Evolutionary conservation across 2,113 vertebrate species (phyloP).

Genomic region (Tachysurus vachellii): DNA sequence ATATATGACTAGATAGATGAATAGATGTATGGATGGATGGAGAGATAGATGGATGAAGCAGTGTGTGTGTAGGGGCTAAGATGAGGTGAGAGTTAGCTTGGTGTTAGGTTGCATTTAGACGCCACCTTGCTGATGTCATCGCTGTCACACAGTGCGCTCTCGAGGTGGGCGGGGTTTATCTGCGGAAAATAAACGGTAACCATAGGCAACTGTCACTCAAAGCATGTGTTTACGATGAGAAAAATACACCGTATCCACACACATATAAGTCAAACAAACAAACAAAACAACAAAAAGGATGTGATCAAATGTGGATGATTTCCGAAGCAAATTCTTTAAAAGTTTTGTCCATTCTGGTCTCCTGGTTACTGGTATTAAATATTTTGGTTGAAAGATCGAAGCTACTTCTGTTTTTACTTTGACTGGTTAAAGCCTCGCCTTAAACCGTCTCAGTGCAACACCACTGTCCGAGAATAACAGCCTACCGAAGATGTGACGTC

Average conservation of each 20-base stretch:
- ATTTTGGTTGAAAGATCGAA: neutral
- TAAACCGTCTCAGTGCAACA: neutral
- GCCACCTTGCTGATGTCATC: constrained; percentile 89
- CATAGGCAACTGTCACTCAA: constrained; percentile 75
- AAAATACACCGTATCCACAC: neutral
- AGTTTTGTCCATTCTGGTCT: neutral
- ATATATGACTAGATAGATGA: constrained; percentile 53
- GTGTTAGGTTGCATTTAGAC: constrained; percentile 48
- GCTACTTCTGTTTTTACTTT: neutral
- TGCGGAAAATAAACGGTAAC: constrained; percentile 86
- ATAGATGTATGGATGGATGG: constrained; percentile 68
- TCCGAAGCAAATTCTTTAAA: neutral
- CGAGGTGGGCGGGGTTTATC: constrained; percentile 76
- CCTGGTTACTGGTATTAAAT: neutral
- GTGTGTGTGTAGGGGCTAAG: constrained; percentile 40
- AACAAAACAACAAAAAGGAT: neutral
- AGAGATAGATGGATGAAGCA: constrained; percentile 68
- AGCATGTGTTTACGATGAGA: neutral
- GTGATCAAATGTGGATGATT: neutral
- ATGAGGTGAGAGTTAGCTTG: constrained; percentile 59
- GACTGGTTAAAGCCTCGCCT: neutral
- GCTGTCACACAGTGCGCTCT: constrained; percentile 79
- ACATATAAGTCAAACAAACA: constrained; percentile 2
- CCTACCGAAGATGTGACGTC: neutral
- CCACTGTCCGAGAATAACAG: neutral